Base-by-base conservation (phyloP, 1,140 invertebrate species). In the Leptoteleia sp. region DNA sequence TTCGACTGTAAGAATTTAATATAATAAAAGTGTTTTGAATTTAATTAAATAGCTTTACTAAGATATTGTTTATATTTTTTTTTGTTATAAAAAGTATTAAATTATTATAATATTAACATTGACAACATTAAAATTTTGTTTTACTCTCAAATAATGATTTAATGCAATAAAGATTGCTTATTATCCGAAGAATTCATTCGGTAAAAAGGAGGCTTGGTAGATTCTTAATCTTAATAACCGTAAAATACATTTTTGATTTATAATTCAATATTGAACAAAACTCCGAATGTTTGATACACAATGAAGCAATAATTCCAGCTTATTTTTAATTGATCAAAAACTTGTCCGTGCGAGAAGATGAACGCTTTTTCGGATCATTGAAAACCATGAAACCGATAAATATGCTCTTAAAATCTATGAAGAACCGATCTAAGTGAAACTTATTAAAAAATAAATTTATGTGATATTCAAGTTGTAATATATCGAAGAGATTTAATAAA, bases 191-290 rank as follows among this genome's bases (percentile, higher is more conserved):
- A n/a, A n/a, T n/a, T n/a, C n/a, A n/a, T n/a, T n/a, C n/a, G n/a
- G n/a, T n/a, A n/a, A n/a, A n/a, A n/a, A n/a, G n/a, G n/a, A n/a
- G n/a, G n/a, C n/a, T n/a, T n/a, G n/a, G n/a, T n/a, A n/a, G n/a
- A n/a, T n/a, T n/a, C n/a, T n/a, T n/a, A n/a, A 17, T 11, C 1
- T 7, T 65, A 40, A 75, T 33, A 65, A 5, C 38, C 61, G 71
- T 75, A 75, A 65, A 75, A 75, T 75, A 65, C 6, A 50, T 65
- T 59, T 65, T 54, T 75, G 71, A 75, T 75, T 75, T 75, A 75
- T 75, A 75, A 59, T 65, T 75, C 71, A 75, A 75, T 75, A 65
- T 75, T 65, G 70, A 73, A 48, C 27, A n/a, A 33, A 1, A 13
- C 11, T 40, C 7, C 37, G 17, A 75, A 59, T 42, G 45, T 65